Evolutionary conservation across 2,888 invertebrate genomes (phyloP), one percentile per base, ranked within the genome.

Genomic region (Osmoderma eremita): DNA sequence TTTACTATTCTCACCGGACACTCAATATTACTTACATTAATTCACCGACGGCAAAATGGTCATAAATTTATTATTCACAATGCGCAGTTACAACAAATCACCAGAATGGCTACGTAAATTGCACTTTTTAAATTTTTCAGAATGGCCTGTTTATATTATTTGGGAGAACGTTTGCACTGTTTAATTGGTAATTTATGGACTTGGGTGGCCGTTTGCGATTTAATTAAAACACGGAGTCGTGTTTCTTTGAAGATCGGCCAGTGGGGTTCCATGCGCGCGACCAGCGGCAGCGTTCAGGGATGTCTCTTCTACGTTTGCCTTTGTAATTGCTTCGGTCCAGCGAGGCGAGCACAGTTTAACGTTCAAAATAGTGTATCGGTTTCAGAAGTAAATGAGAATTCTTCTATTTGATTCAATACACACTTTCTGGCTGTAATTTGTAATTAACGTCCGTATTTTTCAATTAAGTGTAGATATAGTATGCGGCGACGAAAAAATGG

Each of bases 221-320:
- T 69, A 71, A 71, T 71, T 71, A 71, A 68, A 65, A 68, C 56
- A 65, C 64, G 67, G 49, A 66, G 68, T 69, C 68, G 67, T 69
- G 71, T 71, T 71, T 69, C 71, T 65, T 65, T 56, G 65, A 65
- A 48, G 53, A 48, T n/a, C 24, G 41, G 45, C 17, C 30, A 38
- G 56, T 24, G 45, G 58, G 30, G 24, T 30, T 30, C 36, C 10
- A 6, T 17, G 42, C 45, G 24, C 12, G 58, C 45, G 13, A 48
- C 45, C 41, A 41, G 22, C 42, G n/a, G n/a, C 30, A 30, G n/a
- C 24, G 30, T 24, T 30, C 24, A 15, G 36, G 30, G 17, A 45
- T 12, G 4, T 6, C 41, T n/a, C 38, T 36, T 39, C 10, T 30
- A 48, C 58, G 17, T 45, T 61, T 48, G 22, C 45, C 45, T 61